Evolutionary conservation across 2,888 invertebrate genomes (phyloP), one percentile per base, ranked within the genome.

Genomic region (Harmothoe impar): DNA sequence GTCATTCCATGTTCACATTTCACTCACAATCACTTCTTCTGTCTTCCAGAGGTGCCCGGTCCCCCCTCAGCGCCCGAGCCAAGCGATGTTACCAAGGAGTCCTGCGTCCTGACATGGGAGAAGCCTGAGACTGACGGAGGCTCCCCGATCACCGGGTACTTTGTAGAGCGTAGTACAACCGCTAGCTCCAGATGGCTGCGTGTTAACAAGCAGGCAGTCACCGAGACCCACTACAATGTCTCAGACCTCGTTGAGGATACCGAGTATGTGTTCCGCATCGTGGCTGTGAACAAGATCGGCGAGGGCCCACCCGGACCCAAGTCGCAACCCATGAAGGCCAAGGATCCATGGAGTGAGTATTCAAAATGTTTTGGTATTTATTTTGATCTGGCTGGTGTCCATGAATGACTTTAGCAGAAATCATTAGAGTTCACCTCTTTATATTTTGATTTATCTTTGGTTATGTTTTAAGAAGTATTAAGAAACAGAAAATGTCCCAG

Each of bases 221-320:
- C 78, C 0, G 85, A 90, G 23, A 78, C 89, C 33, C 85, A 31
- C 17, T 88, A 89, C 23, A 56, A 78, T 12, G 90, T 91, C 20
- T 51, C 56, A 15, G 93, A 93, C 90, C 91, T 93, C 0, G 52
- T 89, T n/a, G 92, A 93, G 78, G 92, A 91, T 23, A 86, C 89
- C 10, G 92, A 92, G 33, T 98, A 98, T 95, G 97, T 98, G 95
- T 98, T 98, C 96, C 97, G 98, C 90, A 97, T 98, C 15, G 98
- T 98, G 0, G 98, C 98, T 0, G 97, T 98, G 90, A 98, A 98
- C 96, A 97, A 98, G 93, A 98, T 98, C 94, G 98, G 98, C 20
- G 89, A 91, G 17, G 91, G 93, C 25, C 91, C 93, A 43, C 93
- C 93, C 25, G 91, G 89, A 12, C 90, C 92, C 25, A 81, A 86